Conservation (phyloP, 2,888 invertebrate species). For the Drosophila mimica region DNA sequence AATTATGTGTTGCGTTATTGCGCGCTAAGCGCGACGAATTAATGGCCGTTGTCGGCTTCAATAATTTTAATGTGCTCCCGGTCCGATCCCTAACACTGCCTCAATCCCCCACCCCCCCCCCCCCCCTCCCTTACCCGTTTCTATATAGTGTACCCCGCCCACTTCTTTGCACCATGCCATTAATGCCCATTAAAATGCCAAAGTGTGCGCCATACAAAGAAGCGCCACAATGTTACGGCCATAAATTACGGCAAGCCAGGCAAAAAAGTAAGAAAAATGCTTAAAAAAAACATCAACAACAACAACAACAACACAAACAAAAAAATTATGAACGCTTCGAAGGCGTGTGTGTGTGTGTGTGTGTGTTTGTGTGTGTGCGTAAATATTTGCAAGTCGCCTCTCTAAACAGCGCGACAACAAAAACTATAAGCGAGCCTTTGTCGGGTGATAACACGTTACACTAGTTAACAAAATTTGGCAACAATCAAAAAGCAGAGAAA, state of each 20-base stretch:
- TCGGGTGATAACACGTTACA: constrained; percentile 55
- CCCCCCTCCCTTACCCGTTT: constrained; percentile 2
- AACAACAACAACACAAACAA: constrained; percentile 3
- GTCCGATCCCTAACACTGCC: constrained; percentile 8
- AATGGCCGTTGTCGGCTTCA: constrained; percentile 76
- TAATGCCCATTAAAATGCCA: constrained; percentile 78
- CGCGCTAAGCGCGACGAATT: constrained; percentile 77
- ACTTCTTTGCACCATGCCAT: constrained; percentile 49
- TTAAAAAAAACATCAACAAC: constrained; percentile 30
- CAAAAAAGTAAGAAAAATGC: constrained; percentile 57
- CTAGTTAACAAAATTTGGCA: constrained; percentile 1
- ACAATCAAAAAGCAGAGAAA: not conserved
- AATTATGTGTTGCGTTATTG: constrained; percentile 85
- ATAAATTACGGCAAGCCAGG: constrained; percentile 63
- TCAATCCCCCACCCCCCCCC: too few relatives aligned
- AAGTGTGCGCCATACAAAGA: constrained; percentile 67
- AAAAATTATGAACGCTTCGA: constrained; percentile 69
- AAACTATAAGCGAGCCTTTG: constrained; percentile 48
- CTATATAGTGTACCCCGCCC: constrained; percentile 3
- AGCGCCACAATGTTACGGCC: constrained; percentile 71
- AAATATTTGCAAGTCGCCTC: constrained; percentile 38
- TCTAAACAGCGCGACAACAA: constrained; percentile 44
- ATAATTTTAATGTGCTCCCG: constrained; percentile 73
- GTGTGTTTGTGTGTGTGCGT: constrained; percentile 23
- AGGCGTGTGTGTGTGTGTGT: constrained; percentile 21